Percentiles rank a stretch among this genome's conserved stretches.
phyloP scores from a whole-genome alignment of 2,797 vertebrate genomes.

The Anguilla obscura region DNA sequence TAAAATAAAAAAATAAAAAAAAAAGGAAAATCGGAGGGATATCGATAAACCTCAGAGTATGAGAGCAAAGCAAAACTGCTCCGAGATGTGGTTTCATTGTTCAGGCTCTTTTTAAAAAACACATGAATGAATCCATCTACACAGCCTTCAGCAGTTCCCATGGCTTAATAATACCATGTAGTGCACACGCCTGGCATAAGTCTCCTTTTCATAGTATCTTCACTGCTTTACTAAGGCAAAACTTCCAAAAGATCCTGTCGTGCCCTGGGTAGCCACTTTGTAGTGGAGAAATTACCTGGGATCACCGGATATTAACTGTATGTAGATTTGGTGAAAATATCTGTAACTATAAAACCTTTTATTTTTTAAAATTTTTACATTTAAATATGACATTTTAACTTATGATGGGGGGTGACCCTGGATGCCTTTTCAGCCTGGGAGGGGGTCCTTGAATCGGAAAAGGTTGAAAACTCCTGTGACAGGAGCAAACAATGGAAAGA shows the following conservation, averaged over 20 bases:
- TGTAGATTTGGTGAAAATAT: no score
- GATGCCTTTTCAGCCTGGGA: no score
- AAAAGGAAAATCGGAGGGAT: not conserved
- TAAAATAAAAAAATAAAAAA: not conserved
- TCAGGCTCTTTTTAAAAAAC: not conserved
- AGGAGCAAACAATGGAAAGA: slow-evolving; percentile 22
- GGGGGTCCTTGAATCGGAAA: no score
- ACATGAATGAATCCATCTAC: not conserved
- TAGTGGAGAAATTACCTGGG: slow-evolving; percentile 52
- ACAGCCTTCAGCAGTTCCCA: not conserved
- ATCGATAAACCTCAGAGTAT: not conserved
- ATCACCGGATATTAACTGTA: not conserved
- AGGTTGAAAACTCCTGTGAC: no score
- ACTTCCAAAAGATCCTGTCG: not conserved
- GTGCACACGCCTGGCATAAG: not conserved
- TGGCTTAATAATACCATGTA: not conserved
- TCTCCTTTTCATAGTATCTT: not conserved
- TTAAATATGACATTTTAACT: no score
- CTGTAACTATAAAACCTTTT: no score
- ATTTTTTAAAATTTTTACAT: no score
- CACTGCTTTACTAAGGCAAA: not conserved
- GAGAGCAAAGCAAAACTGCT: not conserved
- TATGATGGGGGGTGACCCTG: no score
- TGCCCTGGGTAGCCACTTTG: not conserved
- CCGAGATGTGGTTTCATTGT: not conserved